phyloP scores from a whole-genome alignment of 92 coral and sea anemone genomes.

The Micromussa lordhowensis region DNA sequence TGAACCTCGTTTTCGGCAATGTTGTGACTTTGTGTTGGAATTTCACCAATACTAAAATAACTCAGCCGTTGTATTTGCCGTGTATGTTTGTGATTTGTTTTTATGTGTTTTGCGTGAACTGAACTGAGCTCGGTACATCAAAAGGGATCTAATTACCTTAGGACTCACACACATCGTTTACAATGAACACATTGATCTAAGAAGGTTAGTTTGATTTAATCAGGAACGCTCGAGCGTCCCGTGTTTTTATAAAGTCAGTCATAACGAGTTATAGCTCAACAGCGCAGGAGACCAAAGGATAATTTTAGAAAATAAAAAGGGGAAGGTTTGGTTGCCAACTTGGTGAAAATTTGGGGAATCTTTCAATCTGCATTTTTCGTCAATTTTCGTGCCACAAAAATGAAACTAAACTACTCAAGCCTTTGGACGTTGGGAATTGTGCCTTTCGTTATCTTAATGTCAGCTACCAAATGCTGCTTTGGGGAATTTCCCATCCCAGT shows the following conservation, averaged over 20 bases:
- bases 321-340: too few species aligned
- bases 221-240: too few species aligned
- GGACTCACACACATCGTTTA: neutral
- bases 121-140: too few species aligned
- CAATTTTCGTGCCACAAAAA: neutral
- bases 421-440: neutral
- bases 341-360: neutral
- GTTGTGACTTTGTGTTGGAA: neutral
- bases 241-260: neutral
- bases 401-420: neutral
- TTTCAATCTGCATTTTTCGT: neutral
- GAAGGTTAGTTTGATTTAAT: neutral
- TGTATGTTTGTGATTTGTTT: neutral
- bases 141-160: neutral
- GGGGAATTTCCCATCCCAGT: constrained; percentile 1
- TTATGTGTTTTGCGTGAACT: too few species aligned
- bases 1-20: neutral
- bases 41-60: neutral
- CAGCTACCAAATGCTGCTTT: neutral
- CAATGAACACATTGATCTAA: neutral
- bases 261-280: neutral
- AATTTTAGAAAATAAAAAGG: neutral
- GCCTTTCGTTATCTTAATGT: neutral
- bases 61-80: neutral
- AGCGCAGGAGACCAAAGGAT: neutral